A percentile compares a stretch with the other conserved stretches of the same genome.
phyloP scores from a whole-genome alignment of 2,797 vertebrate species.

The Synanceia verrucosa region DNA sequence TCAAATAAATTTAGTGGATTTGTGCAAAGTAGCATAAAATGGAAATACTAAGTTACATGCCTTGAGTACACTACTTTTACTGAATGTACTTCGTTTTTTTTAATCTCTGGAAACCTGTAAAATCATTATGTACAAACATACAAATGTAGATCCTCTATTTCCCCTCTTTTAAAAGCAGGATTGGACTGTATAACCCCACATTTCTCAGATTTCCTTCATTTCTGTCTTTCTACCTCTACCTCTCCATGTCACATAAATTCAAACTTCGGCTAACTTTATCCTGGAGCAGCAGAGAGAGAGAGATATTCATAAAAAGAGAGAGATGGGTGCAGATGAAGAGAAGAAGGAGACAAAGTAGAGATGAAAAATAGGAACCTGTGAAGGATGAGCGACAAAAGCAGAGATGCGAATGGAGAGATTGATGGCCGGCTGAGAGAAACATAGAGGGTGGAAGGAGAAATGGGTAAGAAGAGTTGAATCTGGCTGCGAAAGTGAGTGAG shows the following conservation, averaged over 20 bases:
- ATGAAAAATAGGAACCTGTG: conserved; percentile 59
- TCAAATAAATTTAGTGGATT: background rate
- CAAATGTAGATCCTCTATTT: conserved; percentile 26
- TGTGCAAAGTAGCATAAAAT: background rate
- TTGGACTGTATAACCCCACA: conserved; percentile 24
- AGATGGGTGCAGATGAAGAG: conserved; percentile 34
- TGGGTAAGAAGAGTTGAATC: conserved; percentile 39
- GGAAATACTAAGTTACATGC: background rate
- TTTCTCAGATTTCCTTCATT: conserved; percentile 13
- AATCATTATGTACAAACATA: background rate
- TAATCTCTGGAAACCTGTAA: background rate
- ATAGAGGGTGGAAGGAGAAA: conserved; percentile 19
- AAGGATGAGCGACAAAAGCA: conserved; percentile 58
- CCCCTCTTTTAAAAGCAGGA: conserved; percentile 9
- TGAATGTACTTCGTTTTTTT: background rate
- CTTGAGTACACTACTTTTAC: background rate
- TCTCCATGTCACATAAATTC: conserved; percentile 28
- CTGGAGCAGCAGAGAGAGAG: conserved; percentile 16
- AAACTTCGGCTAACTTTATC: conserved; percentile 47
- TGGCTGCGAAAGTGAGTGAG: conserved; percentile 70
- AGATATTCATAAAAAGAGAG: background rate
- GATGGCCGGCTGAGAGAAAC: conserved; percentile 33
- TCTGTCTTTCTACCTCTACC: background rate
- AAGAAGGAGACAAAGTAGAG: conserved; percentile 39
- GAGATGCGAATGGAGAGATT: conserved; percentile 43